Percentiles rank a stretch among this genome's conserved stretches.
Conservation (phyloP, 2,888 invertebrate species). For the Ischnura elegans region DNA sequence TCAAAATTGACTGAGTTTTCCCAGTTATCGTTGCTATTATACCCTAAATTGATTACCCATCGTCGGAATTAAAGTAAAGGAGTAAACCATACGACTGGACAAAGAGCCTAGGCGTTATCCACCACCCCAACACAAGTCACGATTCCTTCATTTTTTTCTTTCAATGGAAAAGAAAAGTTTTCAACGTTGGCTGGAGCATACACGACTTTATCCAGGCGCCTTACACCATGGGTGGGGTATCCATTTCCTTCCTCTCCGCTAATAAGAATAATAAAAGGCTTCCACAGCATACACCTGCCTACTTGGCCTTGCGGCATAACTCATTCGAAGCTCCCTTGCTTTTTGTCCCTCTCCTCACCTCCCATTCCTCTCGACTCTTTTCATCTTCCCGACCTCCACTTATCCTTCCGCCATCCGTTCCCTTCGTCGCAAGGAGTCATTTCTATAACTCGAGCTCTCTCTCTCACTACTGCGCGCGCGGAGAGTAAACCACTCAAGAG, state of each 20-base stretch:
- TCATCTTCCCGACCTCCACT: neutral
- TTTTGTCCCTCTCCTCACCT: neutral
- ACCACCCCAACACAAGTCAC: too few relatives aligned
- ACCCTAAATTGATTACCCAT: too few relatives aligned
- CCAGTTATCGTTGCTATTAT: too few relatives aligned
- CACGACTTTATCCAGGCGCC: neutral
- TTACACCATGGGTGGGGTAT: neutral
- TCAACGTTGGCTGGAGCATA: neutral
- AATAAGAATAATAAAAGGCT: too few relatives aligned
- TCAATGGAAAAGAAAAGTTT: neutral
- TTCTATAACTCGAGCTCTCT: neutral
- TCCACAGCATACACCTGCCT: neutral
- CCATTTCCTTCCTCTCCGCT: neutral
- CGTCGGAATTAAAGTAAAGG: too few relatives aligned
- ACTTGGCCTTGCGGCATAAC: neutral
- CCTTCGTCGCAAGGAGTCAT: neutral
- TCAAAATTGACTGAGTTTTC: too few relatives aligned
- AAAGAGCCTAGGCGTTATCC: too few relatives aligned
- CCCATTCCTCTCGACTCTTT: neutral
- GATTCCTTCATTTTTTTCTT: too few relatives aligned
- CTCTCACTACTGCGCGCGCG: too few relatives aligned
- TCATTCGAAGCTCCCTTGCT: neutral
- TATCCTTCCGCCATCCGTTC: neutral
- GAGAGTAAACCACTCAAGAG: neutral
- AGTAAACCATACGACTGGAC: too few relatives aligned